A percentile compares a stretch with the other conserved stretches of the same genome.
Conservation (phyloP, 2,888 invertebrate genomes). For the Meandrusa payeni region DNA sequence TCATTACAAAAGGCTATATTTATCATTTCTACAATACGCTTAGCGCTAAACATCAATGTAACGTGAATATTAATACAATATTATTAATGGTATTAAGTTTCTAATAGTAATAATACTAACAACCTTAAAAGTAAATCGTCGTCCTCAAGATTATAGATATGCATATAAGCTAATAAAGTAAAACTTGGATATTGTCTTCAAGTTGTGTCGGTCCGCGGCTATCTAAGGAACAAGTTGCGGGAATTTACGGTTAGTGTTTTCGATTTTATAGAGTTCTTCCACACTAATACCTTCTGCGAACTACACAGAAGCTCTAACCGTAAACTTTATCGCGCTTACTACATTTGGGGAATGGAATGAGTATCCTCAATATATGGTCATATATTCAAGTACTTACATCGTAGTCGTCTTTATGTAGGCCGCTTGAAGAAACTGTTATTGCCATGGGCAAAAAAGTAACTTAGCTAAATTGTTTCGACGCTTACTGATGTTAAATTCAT, state of each 20-base stretch:
- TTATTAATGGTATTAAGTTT: too few relatives aligned
- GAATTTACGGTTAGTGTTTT: conserved; percentile 48
- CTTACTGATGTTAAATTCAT: too few relatives aligned
- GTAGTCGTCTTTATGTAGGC: conserved; percentile 21
- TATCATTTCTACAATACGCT: too few relatives aligned
- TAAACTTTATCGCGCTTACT: conserved; percentile 52
- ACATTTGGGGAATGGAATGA: conserved; percentile 55
- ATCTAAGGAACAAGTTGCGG: conserved; percentile 28
- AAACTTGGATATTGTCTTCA: conserved; percentile 22
- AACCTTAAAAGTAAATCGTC: too few relatives aligned
- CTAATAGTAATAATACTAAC: too few relatives aligned
- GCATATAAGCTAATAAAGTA: conserved; percentile 20
- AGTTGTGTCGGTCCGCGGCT: conserved; percentile 15
- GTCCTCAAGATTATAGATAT: too few relatives aligned
- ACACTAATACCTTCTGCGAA: conserved; percentile 47
- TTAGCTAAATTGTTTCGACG: conserved; percentile 7
- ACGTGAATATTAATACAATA: too few relatives aligned
- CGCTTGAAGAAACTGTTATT: conserved; percentile 15
- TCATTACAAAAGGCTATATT: too few relatives aligned
- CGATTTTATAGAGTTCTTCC: conserved; percentile 56
- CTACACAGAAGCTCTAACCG: conserved; percentile 50
- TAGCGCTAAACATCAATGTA: too few relatives aligned
- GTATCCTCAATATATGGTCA: conserved; percentile 39
- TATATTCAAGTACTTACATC: conserved; percentile 33
- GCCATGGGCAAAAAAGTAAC: conserved; percentile 8